Base-by-base conservation (phyloP, 2,113 vertebrate genomes). In the Austrofundulus limnaeus region DNA sequence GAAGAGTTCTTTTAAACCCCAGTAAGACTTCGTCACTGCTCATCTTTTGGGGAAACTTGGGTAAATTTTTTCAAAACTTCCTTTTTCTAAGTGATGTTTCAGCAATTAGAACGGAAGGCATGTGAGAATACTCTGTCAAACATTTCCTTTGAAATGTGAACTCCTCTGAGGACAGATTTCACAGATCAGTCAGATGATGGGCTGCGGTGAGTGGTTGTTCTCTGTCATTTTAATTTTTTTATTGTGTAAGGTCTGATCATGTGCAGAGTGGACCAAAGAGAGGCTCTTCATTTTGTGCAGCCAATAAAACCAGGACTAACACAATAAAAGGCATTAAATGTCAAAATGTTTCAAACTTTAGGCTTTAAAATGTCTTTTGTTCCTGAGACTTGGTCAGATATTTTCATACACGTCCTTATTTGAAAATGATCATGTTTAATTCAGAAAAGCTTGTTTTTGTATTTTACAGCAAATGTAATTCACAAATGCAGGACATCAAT, bases 141-240 rank as follows among this genome's bases (percentile, higher is more conserved):
- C 20, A 3, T 1, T 11, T 13, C 70, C 43, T 60, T 70, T 47
- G 21, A 39, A 37, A 17, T 12, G 3, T n/a, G 1, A 42, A 34
- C 16, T 2, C 39, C 24, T 66, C 5, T 31, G 67, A 56, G 62
- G 60, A 43, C 5, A 41, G 67, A 84, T 87, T 87, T 87, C 83
- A 84, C 72, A 84, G 50, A 23, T 19, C 45, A 81, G 83, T 89
- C 85, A 87, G 85, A 86, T 87, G 85, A 83, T 67, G 2, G n/a
- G 19, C 57, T 64, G 81, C 17, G 78, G 57, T 58, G 67, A 55
- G 47, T 34, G 4, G 11, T 19, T 10, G 53, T 37, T 67, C 48
- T 52, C 65, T 21, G 66, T 21, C 41, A 20, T 5, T 38, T 19
- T 0, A 39, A 31, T n/a, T n/a, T n/a, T 48, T 15, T 0, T 43